Evolutionary conservation across 2,888 invertebrate species (phyloP).

Genomic region (Eupithecia dodoneata): DNA sequence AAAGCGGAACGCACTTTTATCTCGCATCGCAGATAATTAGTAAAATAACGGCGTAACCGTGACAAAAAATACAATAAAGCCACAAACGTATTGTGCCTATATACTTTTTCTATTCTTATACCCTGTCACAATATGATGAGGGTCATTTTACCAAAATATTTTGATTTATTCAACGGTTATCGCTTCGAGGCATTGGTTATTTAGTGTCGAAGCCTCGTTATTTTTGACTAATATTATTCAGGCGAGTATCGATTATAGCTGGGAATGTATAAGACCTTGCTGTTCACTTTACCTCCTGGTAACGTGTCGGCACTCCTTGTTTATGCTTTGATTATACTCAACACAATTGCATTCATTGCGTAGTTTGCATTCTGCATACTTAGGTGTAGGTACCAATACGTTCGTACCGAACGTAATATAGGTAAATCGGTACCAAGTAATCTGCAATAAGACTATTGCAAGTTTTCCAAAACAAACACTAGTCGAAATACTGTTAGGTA

Average conservation of each 20-base stretch:
- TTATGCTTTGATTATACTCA: not conserved
- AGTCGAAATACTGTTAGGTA: not conserved
- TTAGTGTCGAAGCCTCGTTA: slow-evolving; percentile 62
- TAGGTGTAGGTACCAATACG: not conserved
- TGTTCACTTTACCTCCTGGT: slow-evolving; percentile 48
- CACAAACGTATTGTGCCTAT: slow-evolving; percentile 43
- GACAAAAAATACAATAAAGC: slow-evolving; percentile 55
- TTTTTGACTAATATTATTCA: slow-evolving; percentile 66
- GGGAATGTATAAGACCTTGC: slow-evolving; percentile 49
- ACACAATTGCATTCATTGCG: not conserved
- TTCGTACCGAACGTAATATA: too few relatives aligned
- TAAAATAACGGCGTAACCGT: slow-evolving; percentile 61
- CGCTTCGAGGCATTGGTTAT: slow-evolving; percentile 57
- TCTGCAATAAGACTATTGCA: not conserved
- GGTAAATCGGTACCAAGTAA: not conserved
- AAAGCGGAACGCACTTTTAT: slow-evolving; percentile 65
- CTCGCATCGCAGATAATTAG: slow-evolving; percentile 71
- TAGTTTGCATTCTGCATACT: not conserved
- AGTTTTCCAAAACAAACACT: not conserved
- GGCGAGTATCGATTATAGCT: slow-evolving; percentile 51
- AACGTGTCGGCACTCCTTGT: too few relatives aligned
- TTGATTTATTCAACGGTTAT: slow-evolving; percentile 57
- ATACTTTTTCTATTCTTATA: slow-evolving; percentile 18
- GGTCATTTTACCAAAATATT: slow-evolving; percentile 48
- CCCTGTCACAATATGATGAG: slow-evolving; percentile 50